Conservation (phyloP, 1,140 invertebrate species). For the Sitobion miscanthi region DNA sequence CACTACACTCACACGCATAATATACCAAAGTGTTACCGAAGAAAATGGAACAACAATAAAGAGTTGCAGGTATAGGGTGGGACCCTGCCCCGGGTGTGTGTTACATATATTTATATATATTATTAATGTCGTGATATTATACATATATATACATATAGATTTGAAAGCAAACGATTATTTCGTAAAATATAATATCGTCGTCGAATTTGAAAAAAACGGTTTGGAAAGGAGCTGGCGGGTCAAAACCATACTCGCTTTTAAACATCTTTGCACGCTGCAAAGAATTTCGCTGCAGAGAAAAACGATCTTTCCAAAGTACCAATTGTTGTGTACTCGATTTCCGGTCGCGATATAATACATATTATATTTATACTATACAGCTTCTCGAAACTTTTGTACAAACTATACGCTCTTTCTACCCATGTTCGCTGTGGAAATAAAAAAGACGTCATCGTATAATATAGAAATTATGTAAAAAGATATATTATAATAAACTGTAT, state of each 20-base stretch:
- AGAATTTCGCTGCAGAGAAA: background rate
- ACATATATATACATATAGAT: background rate
- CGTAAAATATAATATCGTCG: background rate
- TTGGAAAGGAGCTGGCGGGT: background rate
- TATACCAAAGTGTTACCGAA: background rate
- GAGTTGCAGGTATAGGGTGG: background rate
- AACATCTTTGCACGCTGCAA: background rate
- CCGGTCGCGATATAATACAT: background rate
- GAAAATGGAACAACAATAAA: background rate
- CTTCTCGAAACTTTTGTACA: background rate
- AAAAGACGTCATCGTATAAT: background rate
- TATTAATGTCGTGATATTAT: background rate
- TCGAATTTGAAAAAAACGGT: background rate
- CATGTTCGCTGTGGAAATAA: background rate
- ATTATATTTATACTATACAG: background rate
- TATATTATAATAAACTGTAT: background rate
- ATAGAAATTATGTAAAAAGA: background rate
- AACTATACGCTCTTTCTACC: background rate
- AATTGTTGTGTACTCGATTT: constrained; percentile 10
- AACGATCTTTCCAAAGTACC: background rate
- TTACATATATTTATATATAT: background rate
- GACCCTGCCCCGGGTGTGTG: background rate
- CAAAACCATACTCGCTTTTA: background rate
- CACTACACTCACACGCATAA: background rate
- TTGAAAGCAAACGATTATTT: background rate